Evolutionary conservation across 2,797 vertebrate genomes (phyloP), one percentile per base, ranked within the genome.

Genomic region (Netta rufina): DNA sequence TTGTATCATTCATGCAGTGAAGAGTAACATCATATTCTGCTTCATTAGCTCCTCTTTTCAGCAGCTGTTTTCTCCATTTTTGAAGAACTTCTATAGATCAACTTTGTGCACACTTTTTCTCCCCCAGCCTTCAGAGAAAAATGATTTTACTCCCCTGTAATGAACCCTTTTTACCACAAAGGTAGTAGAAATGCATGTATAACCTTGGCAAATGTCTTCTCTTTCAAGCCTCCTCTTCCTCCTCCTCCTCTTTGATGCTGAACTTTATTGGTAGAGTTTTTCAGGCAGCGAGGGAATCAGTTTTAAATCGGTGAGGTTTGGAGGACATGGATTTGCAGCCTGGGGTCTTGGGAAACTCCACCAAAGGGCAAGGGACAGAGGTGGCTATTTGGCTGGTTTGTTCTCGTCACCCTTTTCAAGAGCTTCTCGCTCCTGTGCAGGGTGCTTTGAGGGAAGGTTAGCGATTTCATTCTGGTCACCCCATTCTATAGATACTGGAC

Each of bases 1-100:
- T 88, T 78, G 70, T 74, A 66, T 75, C 69, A 88, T 86, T 51
- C 19, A 8, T 13, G 7, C 62, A 69, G 25, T 84, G 64, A 58
- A 88, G 73, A 90, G 51, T 74, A 72, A 51, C 32, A 39, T 5
- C 10, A 7, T 38, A n/a, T 16, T 77, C 47, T 18, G 6, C 57
- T 72, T 83, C 30, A 75, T 61, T 81, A 58, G 22, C 41, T n/a
- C 3, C 19, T 88, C 83, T 72, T 30, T 89, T 91, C 41, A 43
- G 36, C 1, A 2, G 6, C 74, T 87, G 33, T 70, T 91, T 84
- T 51, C 25, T 87, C 24, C 25, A 8, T 39, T 78, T 89, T 75
- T 54, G 51, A 38, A 94, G 54, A 89, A 57, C n/a, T 49, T 77
- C 22, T 30, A 8, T 49, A 66, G 65, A 41, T 62, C 1, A 20